Evolutionary conservation across 2,797 vertebrate species (phyloP).

Genomic region (Danio kyathit): DNA sequence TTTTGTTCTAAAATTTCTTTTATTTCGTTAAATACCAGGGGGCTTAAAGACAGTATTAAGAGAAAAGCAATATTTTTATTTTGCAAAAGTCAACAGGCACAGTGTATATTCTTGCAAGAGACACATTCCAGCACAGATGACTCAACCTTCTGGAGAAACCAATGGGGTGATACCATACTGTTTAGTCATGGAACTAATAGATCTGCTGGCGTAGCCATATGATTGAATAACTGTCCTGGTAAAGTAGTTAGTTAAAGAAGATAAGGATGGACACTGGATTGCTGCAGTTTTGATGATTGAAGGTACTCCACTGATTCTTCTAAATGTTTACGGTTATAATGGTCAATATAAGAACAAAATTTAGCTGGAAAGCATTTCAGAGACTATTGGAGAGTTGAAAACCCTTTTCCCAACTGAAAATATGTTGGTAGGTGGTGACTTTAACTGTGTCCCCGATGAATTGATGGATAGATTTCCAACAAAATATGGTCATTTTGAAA

Average conservation of each 20-base stretch:
- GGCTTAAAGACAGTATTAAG: no score
- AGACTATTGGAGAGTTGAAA: background rate
- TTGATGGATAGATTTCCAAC: background rate
- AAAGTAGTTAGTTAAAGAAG: background rate
- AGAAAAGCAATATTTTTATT: no score
- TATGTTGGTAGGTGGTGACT: background rate
- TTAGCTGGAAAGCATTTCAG: background rate
- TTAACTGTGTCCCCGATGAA: no score
- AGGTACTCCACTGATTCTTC: background rate
- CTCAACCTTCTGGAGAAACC: no score
- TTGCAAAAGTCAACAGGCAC: no score
- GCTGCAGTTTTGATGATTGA: background rate
- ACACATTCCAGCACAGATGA: no score
- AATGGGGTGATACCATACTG: background rate
- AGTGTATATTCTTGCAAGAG: no score
- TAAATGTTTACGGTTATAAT: background rate
- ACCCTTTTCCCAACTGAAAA: background rate
- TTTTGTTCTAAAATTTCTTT: background rate
- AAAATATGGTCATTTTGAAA: background rate
- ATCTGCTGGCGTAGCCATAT: background rate
- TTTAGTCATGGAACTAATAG: constrained; percentile 8
- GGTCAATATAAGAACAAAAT: background rate
- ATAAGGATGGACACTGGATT: no score
- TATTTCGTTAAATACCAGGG: background rate
- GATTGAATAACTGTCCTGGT: background rate